phyloP scores from a whole-genome alignment of 2,797 vertebrate genomes.

The Sebastes cheni region DNA sequence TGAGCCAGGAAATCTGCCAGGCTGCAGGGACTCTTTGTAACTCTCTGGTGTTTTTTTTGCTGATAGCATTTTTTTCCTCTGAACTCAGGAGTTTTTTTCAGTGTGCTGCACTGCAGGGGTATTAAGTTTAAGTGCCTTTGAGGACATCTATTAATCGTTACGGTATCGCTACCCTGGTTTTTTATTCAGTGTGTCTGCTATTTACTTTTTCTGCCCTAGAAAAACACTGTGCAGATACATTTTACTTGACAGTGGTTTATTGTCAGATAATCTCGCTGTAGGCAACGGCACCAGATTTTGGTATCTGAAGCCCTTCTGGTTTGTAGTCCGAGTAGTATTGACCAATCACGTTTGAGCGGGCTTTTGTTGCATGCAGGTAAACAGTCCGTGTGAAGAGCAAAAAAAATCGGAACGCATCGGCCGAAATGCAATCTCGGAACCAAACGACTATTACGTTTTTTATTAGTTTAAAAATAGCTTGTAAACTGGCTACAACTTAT shows the following conservation, averaged over 20 bases:
- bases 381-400: no score
- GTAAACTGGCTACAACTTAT: no score
- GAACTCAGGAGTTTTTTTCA: conserved; percentile 47
- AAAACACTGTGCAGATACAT: not conserved
- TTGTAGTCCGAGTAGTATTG: no score
- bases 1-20: conserved; percentile 8
- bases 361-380: no score
- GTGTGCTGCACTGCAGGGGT: conserved; percentile 40
- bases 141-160: not conserved
- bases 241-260: not conserved
- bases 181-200: not conserved
- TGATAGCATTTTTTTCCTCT: conserved; percentile 21
- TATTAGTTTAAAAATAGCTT: no score
- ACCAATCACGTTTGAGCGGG: no score
- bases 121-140: conserved; percentile 24
- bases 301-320: no score
- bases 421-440: no score
- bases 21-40: conserved; percentile 8
- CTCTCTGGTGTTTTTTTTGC: conserved; percentile 36
- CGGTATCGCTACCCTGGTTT: not conserved
- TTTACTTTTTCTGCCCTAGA: not conserved
- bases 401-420: no score
- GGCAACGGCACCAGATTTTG: no score
- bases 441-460: rapidly evolving
- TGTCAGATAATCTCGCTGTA: not conserved